Conservation (phyloP, 1,140 invertebrate genomes). For the Temnothorax nylanderi region DNA sequence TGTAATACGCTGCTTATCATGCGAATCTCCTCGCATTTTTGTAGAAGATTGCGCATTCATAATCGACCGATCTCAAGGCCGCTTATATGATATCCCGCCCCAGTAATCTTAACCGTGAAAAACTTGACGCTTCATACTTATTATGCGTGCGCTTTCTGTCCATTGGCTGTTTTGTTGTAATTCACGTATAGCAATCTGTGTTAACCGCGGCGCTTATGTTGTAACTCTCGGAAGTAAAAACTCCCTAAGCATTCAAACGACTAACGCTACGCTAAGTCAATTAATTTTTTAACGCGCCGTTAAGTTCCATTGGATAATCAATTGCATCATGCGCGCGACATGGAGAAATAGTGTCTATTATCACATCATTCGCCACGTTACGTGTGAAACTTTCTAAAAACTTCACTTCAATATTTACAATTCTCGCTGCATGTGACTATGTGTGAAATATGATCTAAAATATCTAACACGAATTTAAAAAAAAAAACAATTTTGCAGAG, state of each 20-base stretch:
- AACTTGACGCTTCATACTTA: background rate
- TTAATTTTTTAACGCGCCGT: background rate
- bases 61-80: background rate
- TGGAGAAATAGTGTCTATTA: background rate
- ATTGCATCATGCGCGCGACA: background rate
- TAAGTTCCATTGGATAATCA: background rate
- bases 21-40: background rate
- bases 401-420: background rate
- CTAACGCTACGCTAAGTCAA: constrained; percentile 16
- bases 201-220: constrained; percentile 29
- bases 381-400: background rate
- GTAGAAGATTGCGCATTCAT: background rate
- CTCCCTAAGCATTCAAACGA: background rate
- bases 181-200: background rate
- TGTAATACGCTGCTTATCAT: background rate
- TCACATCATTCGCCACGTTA: background rate
- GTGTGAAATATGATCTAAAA: background rate
- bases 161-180: background rate
- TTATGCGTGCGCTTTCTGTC: background rate
- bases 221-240: constrained; percentile 15
- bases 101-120: background rate
- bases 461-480: background rate
- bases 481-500: background rate
- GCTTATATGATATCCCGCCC: background rate
- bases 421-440: background rate